A percentile compares a stretch with the other conserved stretches of the same genome.
Evolutionary conservation across 2,888 invertebrate genomes (phyloP).

Genomic region (Urechis unicinctus): DNA sequence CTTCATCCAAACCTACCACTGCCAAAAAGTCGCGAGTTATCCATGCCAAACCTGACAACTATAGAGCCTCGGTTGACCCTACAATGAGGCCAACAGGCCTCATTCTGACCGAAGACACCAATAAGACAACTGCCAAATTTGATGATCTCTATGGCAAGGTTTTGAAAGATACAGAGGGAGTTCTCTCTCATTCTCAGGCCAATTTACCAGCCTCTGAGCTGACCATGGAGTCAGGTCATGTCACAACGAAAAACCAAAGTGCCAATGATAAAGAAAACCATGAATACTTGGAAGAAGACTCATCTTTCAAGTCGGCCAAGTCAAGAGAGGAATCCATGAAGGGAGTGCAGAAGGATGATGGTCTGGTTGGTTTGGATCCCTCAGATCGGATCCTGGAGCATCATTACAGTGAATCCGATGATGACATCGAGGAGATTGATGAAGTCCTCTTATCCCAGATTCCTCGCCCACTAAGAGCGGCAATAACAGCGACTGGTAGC

Average conservation of each 20-base stretch:
- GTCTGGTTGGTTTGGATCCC: background rate
- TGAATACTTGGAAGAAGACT: no score
- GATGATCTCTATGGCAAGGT: conserved; percentile 22
- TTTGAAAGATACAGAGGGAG: conserved; percentile 17
- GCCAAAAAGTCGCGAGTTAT: no score
- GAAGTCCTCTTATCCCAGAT: no score
- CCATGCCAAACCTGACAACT: conserved; percentile 10
- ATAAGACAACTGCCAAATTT: conserved; percentile 9
- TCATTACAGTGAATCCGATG: background rate
- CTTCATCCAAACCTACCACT: background rate
- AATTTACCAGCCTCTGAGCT: background rate
- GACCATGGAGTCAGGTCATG: no score
- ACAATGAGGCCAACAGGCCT: conserved; percentile 6
- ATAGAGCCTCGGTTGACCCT: conserved; percentile 6
- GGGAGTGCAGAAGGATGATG: no score
- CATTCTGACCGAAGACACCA: background rate
- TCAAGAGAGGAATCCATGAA: no score
- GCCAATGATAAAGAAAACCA: no score
- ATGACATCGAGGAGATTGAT: background rate
- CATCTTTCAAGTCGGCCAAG: no score
- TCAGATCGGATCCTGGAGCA: background rate
- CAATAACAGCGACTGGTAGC: no score
- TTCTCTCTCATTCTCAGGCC: background rate
- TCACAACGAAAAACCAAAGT: no score
- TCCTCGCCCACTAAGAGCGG: no score